Conservation (phyloP, 2,113 vertebrate genomes). For the Epinephelus lanceolatus region DNA sequence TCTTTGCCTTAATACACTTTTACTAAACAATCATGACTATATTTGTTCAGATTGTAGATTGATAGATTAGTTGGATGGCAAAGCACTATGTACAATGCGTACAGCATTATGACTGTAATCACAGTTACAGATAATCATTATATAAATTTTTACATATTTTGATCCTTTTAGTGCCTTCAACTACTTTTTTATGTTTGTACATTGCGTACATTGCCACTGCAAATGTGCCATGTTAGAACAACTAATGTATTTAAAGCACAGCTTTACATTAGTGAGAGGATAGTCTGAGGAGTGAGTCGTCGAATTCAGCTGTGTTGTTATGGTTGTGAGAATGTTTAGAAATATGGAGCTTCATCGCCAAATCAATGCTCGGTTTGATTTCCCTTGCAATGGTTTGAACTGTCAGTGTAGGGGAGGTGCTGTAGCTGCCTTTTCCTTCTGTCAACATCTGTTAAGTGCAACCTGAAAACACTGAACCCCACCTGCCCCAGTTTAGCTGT, state of each 20-base stretch:
- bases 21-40: background rate
- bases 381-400: background rate
- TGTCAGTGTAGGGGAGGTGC: background rate
- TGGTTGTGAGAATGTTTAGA: background rate
- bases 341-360: background rate
- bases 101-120: constrained; percentile 1
- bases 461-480: background rate
- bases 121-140: constrained; percentile 11
- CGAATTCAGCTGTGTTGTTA: background rate
- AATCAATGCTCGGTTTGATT: background rate
- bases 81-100: background rate
- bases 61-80: background rate
- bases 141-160: constrained; percentile 4
- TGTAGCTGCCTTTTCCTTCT: background rate
- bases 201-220: background rate
- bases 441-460: background rate
- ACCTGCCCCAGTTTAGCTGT: background rate
- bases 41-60: constrained; percentile 15
- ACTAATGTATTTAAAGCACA: background rate
- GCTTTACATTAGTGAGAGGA: background rate
- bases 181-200: background rate
- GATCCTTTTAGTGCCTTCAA: constrained; percentile 38
- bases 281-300: background rate
- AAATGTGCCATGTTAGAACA: constrained; percentile 31
- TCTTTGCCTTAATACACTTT: constrained; percentile 18